A percentile compares a stretch with the other conserved stretches of the same genome.
phyloP scores from a whole-genome alignment of 2,113 vertebrate genomes.

The Lonchura striata region DNA sequence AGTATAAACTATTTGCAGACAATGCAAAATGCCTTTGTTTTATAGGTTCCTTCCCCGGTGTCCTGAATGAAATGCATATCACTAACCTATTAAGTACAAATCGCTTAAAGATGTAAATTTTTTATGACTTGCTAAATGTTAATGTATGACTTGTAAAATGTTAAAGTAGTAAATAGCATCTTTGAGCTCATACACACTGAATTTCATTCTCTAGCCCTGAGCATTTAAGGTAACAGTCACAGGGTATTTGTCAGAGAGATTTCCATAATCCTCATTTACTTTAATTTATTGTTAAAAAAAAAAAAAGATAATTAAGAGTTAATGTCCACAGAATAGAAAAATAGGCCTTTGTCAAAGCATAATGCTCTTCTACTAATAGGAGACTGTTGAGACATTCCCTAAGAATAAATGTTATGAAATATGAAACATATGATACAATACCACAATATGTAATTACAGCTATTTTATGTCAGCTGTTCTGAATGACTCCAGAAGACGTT shows the following conservation, averaged over 20 bases:
- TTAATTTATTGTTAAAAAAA: conserved; percentile 59
- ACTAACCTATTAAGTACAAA: conserved; percentile 75
- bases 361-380: background rate
- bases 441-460: conserved; percentile 25
- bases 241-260: conserved; percentile 47
- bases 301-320: conserved; percentile 50
- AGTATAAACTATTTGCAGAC: conserved; percentile 54
- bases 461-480: conserved; percentile 37
- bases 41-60: background rate
- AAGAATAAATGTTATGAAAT: conserved; percentile 67
- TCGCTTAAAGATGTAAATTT: conserved; percentile 77
- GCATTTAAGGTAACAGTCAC: conserved; percentile 67
- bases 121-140: conserved; percentile 79
- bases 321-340: conserved; percentile 44
- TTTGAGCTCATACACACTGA: conserved; percentile 65
- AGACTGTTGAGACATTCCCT: conserved; percentile 14
- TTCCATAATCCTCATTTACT: conserved; percentile 56
- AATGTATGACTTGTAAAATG: conserved; percentile 80
- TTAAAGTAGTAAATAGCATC: conserved; percentile 78
- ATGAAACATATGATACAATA: conserved; percentile 15
- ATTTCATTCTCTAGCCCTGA: conserved; percentile 70
- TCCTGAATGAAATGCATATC: conserved; percentile 43
- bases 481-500: conserved; percentile 1
- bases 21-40: conserved; percentile 54
- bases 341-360: conserved; percentile 2